Evolutionary conservation across 1,140 invertebrate species (phyloP).

Genomic region (Bombus haemorrhoidalis): DNA sequence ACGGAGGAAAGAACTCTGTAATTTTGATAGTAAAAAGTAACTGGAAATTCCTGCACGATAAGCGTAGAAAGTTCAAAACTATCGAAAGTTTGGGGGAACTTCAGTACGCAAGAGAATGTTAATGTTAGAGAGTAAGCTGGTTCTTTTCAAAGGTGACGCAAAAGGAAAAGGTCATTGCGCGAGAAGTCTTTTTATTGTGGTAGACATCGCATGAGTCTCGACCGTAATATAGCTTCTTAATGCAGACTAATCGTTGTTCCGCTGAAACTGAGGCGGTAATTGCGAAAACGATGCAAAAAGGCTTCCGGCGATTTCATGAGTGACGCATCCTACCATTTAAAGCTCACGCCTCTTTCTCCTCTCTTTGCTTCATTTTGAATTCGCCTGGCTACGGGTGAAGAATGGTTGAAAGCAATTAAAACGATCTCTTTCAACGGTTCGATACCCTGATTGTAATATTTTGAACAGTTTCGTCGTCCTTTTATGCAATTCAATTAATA

Average conservation of each 20-base stretch:
- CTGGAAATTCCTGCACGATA: not conserved
- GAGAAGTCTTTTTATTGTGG: slow-evolving; percentile 63
- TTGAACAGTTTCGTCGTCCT: not conserved
- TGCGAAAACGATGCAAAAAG: slow-evolving; percentile 67
- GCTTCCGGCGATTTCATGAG: slow-evolving; percentile 63
- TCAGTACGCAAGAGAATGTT: not conserved
- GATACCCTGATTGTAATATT: not conserved
- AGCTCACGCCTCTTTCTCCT: not conserved
- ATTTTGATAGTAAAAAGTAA: not conserved
- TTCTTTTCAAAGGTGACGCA: not conserved
- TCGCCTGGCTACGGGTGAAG: not conserved
- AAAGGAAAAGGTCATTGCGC: slow-evolving; percentile 53
- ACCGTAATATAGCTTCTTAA: slow-evolving; percentile 67
- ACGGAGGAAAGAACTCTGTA: not conserved
- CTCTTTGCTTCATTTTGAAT: not conserved
- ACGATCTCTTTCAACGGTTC: not conserved
- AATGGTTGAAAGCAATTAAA: not conserved
- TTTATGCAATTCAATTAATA: too few relatives aligned
- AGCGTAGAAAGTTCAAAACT: not conserved
- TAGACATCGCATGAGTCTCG: slow-evolving; percentile 66
- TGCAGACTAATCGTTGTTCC: slow-evolving; percentile 67
- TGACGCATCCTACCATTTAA: slow-evolving; percentile 46
- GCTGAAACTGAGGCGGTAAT: slow-evolving; percentile 66
- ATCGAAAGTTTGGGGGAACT: not conserved
- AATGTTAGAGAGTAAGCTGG: not conserved